Evolutionary conservation across 2,888 invertebrate genomes (phyloP).

Genomic region (Apoda limacodes): DNA sequence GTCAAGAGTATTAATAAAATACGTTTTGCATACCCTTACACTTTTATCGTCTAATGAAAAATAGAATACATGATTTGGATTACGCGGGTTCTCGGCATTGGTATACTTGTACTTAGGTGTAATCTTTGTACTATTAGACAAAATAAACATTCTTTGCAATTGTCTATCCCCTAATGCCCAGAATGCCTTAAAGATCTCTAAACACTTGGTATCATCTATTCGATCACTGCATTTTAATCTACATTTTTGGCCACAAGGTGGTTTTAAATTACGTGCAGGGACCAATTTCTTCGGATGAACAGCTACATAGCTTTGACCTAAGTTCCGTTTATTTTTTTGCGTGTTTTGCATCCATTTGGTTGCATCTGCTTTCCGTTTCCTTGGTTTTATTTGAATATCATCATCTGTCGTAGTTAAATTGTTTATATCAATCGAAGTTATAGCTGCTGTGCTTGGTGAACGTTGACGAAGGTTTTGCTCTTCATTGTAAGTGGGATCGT

Average conservation of each 20-base stretch:
- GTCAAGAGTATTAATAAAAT: conserved; percentile 3
- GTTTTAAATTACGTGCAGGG: conserved; percentile 7
- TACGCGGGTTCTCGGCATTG: conserved; percentile 2
- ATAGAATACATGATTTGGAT: conserved; percentile 4
- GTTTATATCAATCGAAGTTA: conserved; percentile 7
- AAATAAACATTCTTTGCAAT: no score
- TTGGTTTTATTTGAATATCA: conserved; percentile 3
- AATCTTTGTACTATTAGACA: no score
- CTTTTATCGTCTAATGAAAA: conserved; percentile 1
- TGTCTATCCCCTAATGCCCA: neutral
- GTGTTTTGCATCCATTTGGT: conserved; percentile 7
- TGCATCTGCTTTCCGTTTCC: conserved; percentile 9
- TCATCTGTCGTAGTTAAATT: conserved; percentile 4
- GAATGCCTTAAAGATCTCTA: neutral
- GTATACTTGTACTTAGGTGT: conserved; percentile 3
- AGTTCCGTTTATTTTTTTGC: conserved; percentile 8
- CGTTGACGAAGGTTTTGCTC: conserved; percentile 6
- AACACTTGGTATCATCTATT: neutral
- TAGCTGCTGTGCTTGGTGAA: conserved; percentile 6
- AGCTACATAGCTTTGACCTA: conserved; percentile 8
- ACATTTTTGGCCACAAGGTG: conserved; percentile 3
- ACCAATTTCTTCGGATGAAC: conserved; percentile 9
- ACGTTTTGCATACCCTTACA: conserved; percentile 1
- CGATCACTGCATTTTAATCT: conserved; percentile 8
- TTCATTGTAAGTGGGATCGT: conserved; percentile 10